phyloP scores from a whole-genome alignment of 2,888 invertebrate genomes.

The Rhagonycha lutea region DNA sequence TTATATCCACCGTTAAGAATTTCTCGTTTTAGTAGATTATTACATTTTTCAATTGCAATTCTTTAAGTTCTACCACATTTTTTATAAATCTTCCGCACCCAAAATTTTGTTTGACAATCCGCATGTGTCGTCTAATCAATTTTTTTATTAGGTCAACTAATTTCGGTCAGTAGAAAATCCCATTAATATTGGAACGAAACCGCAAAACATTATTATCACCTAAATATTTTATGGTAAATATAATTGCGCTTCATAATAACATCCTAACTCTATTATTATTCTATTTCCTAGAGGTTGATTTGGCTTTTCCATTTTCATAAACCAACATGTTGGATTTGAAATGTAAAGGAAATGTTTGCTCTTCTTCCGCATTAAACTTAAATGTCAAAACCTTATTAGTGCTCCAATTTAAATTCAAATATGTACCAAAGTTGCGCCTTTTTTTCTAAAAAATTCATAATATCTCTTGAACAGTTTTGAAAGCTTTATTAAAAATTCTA shows the following conservation, averaged over 20 bases:
- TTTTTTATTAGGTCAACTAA: background rate
- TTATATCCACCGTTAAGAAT: too few relatives aligned
- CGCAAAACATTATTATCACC: conserved; percentile 10
- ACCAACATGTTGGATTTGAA: conserved; percentile 11
- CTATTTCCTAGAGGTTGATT: conserved; percentile 28
- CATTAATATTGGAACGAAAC: conserved; percentile 4
- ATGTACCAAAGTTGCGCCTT: conserved; percentile 5
- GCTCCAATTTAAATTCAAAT: conserved; percentile 17
- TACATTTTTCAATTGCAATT: too few relatives aligned
- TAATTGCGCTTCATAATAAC: conserved; percentile 28
- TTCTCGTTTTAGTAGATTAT: too few relatives aligned
- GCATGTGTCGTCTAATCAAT: background rate
- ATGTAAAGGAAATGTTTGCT: conserved; percentile 8
- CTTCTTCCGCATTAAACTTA: conserved; percentile 16
- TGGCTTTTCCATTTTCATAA: conserved; percentile 16
- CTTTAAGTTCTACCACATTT: too few relatives aligned
- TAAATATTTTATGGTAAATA: conserved; percentile 26
- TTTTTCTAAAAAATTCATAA: conserved; percentile 16
- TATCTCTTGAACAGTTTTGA: background rate
- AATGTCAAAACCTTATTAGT: conserved; percentile 20
- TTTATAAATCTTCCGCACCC: too few relatives aligned
- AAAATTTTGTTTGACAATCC: too few relatives aligned
- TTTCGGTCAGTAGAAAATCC: conserved; percentile 5
- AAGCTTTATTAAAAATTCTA: background rate
- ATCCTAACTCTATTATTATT: conserved; percentile 28